A percentile compares a stretch with the other conserved stretches of the same genome.
These are phyloP conservation scores for Eucera pruinosa DNA, from an alignment of 2,888 invertebrate species.

Conservation along the genomic window DNA sequence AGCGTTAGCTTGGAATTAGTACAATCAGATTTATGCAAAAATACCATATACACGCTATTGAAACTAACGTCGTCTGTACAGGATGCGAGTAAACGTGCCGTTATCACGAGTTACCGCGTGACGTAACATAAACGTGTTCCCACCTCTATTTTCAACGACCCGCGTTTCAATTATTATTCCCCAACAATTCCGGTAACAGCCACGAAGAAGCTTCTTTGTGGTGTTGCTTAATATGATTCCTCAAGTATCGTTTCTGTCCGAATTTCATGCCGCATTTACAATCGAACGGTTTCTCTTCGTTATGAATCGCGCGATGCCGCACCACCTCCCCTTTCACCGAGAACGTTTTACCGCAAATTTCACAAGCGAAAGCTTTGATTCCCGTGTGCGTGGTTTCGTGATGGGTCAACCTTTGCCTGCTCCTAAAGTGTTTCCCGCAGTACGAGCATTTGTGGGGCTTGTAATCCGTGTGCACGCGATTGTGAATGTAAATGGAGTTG, in stretches of 20 bases:
- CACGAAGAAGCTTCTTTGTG: slow-evolving; percentile 54
- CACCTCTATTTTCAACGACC: background rate
- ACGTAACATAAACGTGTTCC: no score
- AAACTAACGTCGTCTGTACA: no score
- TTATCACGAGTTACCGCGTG: no score
- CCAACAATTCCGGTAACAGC: slow-evolving; percentile 53
- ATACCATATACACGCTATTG: no score
- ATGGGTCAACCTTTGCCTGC: slow-evolving; percentile 83
- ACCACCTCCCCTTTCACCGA: slow-evolving; percentile 84
- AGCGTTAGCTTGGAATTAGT: no score
- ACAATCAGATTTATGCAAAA: no score
- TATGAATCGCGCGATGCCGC: slow-evolving; percentile 85
- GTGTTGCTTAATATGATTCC: slow-evolving; percentile 82
- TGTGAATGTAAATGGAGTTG: slow-evolving; percentile 86
- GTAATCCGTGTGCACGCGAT: slow-evolving; percentile 82
- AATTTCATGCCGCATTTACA: slow-evolving; percentile 85
- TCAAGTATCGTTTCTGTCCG: slow-evolving; percentile 86
- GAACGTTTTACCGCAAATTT: slow-evolving; percentile 85
- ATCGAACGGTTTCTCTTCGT: slow-evolving; percentile 81
- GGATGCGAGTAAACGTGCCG: no score
- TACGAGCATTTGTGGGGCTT: slow-evolving; percentile 84
- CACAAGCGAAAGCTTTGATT: slow-evolving; percentile 83
- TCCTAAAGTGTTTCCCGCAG: slow-evolving; percentile 83
- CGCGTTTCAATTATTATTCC: slow-evolving; percentile 38
- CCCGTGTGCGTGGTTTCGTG: slow-evolving; percentile 85